Evolutionary conservation across 2,888 invertebrate species (phyloP), one percentile per base, ranked within the genome.

Genomic region (Bedellia somnulentella): DNA sequence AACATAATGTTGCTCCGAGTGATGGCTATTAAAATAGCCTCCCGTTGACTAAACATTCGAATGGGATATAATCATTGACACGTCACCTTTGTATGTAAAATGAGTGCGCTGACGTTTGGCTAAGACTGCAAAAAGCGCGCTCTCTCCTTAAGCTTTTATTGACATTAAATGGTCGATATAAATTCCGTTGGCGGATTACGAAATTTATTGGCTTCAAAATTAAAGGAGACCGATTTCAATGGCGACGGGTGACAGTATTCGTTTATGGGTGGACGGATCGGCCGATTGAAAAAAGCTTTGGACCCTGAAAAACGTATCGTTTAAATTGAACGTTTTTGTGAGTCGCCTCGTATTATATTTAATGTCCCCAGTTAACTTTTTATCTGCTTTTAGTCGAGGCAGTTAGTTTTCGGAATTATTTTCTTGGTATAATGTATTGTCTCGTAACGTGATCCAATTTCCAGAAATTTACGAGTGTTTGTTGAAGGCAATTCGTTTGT

Each of bases 191-290:
- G 70, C 68, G 63, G 66, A 70, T 73, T 70, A 66, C 68, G 50
- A 68, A 66, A 70, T 73, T 71, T 70, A 73, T 70, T 68, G 62
- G 60, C 53, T 57, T 73, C 60, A 64, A 70, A 73, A 71, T 70
- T 71, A 70, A 73, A 71, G 51, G 67, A 61, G 63, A 59, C 71
- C 71, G 71, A 68, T 66, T 70, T 71, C 70, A 71, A 71, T 70
- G 64, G 68, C 47, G 53, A 55, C 51, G 45, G 51, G 45, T 66
- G 70, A 68, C 68, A 62, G 57, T 48, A 49, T 57, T 56, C 64
- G 53, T 56, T 58, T 66, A 61, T 58, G 57, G 61, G 46, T 52
- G 56, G 57, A 49, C 47, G 46, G 46, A 47, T 42, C 46, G 45
- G 45, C 47, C 46, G 40, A 36, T 34, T 36, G 38, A 48, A 57